Percentiles rank a stretch among this genome's conserved stretches.
phyloP scores from a whole-genome alignment of 2,113 vertebrate species.

The Variabilichromis moorii region DNA sequence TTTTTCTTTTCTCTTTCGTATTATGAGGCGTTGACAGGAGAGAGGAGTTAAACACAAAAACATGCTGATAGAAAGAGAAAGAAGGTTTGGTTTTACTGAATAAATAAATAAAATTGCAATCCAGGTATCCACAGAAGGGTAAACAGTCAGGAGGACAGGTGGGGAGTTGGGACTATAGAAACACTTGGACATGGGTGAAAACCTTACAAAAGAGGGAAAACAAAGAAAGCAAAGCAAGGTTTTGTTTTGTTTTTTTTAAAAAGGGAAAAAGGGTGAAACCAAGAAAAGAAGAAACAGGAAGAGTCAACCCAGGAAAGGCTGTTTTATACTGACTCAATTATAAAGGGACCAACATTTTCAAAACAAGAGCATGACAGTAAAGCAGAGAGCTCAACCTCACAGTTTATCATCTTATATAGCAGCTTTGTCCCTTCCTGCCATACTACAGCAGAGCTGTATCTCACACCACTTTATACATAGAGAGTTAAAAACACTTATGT shows the following conservation, averaged over 20 bases:
- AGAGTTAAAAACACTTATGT: not conserved
- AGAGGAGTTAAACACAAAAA: not conserved
- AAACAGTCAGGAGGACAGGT: not conserved
- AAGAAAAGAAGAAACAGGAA: not conserved
- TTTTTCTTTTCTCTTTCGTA: not conserved
- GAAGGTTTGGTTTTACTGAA: not conserved
- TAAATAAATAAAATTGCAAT: not conserved
- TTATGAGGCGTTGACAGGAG: not conserved
- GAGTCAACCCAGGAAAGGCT: not conserved
- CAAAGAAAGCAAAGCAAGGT: not conserved
- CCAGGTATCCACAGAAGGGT: not conserved
- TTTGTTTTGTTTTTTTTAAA: not conserved
- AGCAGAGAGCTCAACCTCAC: not conserved
- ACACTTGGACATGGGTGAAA: not conserved
- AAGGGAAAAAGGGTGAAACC: rapidly evolving
- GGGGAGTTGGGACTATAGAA: not conserved
- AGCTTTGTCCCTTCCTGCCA: not conserved
- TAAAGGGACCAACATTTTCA: not conserved
- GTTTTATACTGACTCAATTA: not conserved
- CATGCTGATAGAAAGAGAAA: not conserved
- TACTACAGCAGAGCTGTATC: not conserved
- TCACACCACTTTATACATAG: not conserved
- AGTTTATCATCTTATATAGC: not conserved
- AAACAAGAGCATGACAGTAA: not conserved
- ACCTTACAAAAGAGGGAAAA: not conserved